Conservation (phyloP, 2,113 vertebrate species). For the Amblyopsis rosae region DNA sequence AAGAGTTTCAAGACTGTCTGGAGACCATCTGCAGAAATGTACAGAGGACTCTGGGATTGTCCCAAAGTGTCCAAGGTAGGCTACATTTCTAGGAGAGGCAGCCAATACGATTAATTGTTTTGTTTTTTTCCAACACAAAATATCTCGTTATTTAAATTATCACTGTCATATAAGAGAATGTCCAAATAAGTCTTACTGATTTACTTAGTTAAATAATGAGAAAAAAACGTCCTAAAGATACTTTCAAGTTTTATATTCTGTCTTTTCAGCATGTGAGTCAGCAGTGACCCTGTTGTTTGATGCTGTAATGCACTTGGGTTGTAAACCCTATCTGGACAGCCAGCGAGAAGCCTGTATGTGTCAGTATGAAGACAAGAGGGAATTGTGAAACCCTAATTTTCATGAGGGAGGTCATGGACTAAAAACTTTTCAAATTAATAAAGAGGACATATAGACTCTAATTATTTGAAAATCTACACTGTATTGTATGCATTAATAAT, state of each 20-base stretch:
- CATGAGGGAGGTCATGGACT: background rate
- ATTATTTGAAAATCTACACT: too few relatives aligned
- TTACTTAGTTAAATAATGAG: too few relatives aligned
- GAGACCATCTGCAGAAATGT: slow-evolving; percentile 92
- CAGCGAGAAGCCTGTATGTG: slow-evolving; percentile 91
- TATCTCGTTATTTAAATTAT: too few relatives aligned
- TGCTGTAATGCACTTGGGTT: slow-evolving; percentile 92
- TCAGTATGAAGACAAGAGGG: slow-evolving; percentile 84
- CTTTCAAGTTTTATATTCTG: background rate
- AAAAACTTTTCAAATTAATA: too few relatives aligned
- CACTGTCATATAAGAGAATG: too few relatives aligned
- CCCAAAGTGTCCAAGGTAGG: slow-evolving; percentile 87
- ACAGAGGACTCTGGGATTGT: slow-evolving; percentile 88
- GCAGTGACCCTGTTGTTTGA: slow-evolving; percentile 91
- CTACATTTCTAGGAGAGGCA: slow-evolving; percentile 5
- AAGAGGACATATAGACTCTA: too few relatives aligned
- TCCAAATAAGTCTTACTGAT: too few relatives aligned
- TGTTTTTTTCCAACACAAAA: too few relatives aligned
- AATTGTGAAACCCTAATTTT: slow-evolving; percentile 76
- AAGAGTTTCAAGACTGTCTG: slow-evolving; percentile 89
- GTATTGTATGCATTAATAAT: too few relatives aligned
- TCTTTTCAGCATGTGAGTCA: slow-evolving; percentile 86
- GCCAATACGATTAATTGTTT: background rate
- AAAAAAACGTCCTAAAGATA: too few relatives aligned
- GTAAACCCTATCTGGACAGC: slow-evolving; percentile 96